Evolutionary conservation across 2,113 vertebrate genomes (phyloP).

Genomic region (Pangasianodon hypophthalmus): DNA sequence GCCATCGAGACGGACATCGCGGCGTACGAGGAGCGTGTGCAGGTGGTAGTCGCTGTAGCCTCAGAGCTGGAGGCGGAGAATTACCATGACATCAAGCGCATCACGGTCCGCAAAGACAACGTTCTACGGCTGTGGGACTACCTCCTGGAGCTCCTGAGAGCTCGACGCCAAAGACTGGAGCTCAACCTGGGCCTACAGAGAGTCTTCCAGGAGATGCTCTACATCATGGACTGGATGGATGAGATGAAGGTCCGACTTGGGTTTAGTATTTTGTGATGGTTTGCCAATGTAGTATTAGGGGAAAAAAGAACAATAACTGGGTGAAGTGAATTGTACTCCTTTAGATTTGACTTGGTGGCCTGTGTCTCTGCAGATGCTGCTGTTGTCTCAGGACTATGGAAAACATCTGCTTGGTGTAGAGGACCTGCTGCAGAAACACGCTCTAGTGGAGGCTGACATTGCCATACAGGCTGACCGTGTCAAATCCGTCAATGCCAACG

Average conservation of each 20-base stretch:
- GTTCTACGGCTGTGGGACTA: slow-evolving; percentile 97
- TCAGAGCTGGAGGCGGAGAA: slow-evolving; percentile 88
- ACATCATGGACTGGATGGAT: slow-evolving; percentile 99
- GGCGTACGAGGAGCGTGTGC: slow-evolving; percentile 91
- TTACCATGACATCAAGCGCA: slow-evolving; percentile 93
- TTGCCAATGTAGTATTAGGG: background rate
- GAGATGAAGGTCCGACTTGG: slow-evolving; percentile 88
- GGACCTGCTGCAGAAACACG: slow-evolving; percentile 92
- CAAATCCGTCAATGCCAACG: slow-evolving; percentile 84
- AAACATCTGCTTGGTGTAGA: slow-evolving; percentile 94
- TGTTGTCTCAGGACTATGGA: slow-evolving; percentile 94
- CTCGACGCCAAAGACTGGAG: slow-evolving; percentile 87
- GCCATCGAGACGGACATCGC: slow-evolving; percentile 96
- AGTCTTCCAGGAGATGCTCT: slow-evolving; percentile 97
- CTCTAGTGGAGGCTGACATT: slow-evolving; percentile 93
- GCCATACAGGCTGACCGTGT: slow-evolving; percentile 91
- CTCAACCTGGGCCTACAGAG: slow-evolving; percentile 93
- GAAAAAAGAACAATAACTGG: background rate
- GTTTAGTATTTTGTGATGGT: background rate
- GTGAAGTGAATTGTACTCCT: too few species aligned
- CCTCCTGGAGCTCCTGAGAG: slow-evolving; percentile 89
- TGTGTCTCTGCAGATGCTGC: slow-evolving; percentile 79
- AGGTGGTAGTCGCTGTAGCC: slow-evolving; percentile 89
- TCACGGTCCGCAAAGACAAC: slow-evolving; percentile 88
- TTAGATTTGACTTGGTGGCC: background rate